Conservation (phyloP, 2,113 vertebrate genomes). For the Mungos mungo region DNA sequence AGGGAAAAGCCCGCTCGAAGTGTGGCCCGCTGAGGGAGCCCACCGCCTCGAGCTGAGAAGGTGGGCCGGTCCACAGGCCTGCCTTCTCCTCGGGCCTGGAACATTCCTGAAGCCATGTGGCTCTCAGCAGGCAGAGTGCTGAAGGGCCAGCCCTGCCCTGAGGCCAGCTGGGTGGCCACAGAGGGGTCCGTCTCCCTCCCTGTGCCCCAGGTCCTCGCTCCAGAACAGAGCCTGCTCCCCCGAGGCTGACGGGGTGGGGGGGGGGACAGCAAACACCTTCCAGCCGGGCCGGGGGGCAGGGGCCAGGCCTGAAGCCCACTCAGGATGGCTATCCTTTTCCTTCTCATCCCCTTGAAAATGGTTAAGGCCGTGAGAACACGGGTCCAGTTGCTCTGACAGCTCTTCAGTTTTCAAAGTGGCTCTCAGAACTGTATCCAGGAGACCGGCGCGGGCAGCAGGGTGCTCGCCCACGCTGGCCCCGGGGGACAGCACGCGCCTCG, state of each 20-base stretch:
- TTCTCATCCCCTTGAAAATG: background rate
- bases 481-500: accelerated
- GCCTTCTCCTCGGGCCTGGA: background rate
- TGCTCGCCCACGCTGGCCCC: accelerated
- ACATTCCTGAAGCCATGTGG: accelerated
- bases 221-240: background rate
- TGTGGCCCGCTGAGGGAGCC: background rate
- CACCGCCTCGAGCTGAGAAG: accelerated
- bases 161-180: background rate
- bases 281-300: background rate
- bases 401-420: background rate
- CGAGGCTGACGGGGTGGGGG: background rate
- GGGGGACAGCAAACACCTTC: background rate
- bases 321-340: accelerated
- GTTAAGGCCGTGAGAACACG: accelerated
- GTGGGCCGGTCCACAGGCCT: accelerated
- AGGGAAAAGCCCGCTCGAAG: accelerated
- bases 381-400: background rate
- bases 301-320: accelerated
- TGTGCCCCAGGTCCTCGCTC: background rate
- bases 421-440: background rate
- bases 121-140: no score
- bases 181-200: background rate
- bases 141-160: background rate
- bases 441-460: accelerated